Conservation (phyloP, 2,797 vertebrate genomes). For the Lithobates sylvaticus region DNA sequence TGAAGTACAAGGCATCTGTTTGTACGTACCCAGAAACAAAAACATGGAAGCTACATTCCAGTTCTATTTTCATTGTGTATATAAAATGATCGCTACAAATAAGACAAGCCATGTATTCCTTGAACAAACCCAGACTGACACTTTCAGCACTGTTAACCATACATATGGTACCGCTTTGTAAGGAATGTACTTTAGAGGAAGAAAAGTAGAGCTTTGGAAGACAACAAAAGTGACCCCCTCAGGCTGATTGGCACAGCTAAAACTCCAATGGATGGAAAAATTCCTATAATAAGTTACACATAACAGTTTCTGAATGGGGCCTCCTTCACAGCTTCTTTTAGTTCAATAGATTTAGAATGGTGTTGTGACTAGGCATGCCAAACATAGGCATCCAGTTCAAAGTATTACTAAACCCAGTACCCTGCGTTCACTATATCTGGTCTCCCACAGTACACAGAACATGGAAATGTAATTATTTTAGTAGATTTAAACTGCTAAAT, state of each 20-base stretch:
- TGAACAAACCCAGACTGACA: conserved; percentile 7
- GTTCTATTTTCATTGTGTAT: not conserved
- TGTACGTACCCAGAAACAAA: no score
- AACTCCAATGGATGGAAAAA: conserved; percentile 43
- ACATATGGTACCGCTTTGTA: conserved; percentile 55
- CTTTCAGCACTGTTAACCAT: conserved; percentile 46
- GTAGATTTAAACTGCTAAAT: no score
- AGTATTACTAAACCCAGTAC: no score
- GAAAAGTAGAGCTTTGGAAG: conserved; percentile 43
- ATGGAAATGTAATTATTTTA: no score
- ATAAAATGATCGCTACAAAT: not conserved
- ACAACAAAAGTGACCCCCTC: conserved; percentile 53
- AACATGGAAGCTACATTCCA: no score
- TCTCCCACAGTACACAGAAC: no score
- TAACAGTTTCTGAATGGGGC: conserved; percentile 35
- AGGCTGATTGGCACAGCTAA: conserved; percentile 53
- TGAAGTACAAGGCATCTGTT: no score
- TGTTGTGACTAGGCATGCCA: not conserved
- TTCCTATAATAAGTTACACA: conserved; percentile 29
- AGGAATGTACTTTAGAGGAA: conserved; percentile 57
- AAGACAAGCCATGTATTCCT: conserved; percentile 27
- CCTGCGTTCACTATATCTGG: no score
- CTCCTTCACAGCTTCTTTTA: conserved; percentile 8
- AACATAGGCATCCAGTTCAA: not conserved
- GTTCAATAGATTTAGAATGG: not conserved